Base-by-base conservation (phyloP, 1,140 invertebrate species). In the Laodelphax striatellus region DNA sequence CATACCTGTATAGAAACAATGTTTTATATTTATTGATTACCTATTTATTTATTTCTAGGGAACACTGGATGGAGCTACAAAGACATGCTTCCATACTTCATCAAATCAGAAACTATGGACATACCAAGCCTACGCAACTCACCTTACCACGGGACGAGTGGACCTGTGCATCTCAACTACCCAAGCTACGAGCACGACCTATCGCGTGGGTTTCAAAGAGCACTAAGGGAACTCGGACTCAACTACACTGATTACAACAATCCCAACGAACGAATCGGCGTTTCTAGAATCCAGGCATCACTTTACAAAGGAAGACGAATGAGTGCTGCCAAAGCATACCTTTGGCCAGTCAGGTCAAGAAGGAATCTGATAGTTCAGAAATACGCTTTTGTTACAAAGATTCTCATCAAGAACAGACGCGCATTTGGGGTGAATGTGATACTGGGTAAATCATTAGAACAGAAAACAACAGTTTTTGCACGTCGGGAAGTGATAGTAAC, bases 361-460 rank as follows among this genome's bases (percentile, higher is more conserved):
- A 71, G 71, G 56, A 92, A 90, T 68, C 69, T 92, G 10, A 77
- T 82, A 54, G 75, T 89, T 19, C 70, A 79, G 41, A 71, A 77
- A 8, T 73, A 74, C 6, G 74, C 76, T 21, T 73, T 75, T 57
- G 84, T 79, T 0, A 81, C 80, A 0, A 84, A 83, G 71, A 71
- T 93, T 11, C 66, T 94, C 0, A 87, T 94, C 57, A 73, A 90
- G 67, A 55, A 80, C 79, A 88, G 84, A 64, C 72, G 66, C 62
- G 81, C 82, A 0, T 73, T 79, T 16, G 88, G 83, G 1, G 79
- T 90, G 0, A 76, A 84, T 67, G 86, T 83, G 28, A 31, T 31
- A 31, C 28, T 31, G 9, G 28, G 28, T 66, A 62, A 70, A 14
- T 69, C 71, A 61, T 67, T 72, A 16, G 67, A 67, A 43, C 44